Percentiles rank a stretch among this genome's conserved stretches.
Conservation (phyloP, 1,140 invertebrate genomes). For the Hesperophylax magnus region DNA sequence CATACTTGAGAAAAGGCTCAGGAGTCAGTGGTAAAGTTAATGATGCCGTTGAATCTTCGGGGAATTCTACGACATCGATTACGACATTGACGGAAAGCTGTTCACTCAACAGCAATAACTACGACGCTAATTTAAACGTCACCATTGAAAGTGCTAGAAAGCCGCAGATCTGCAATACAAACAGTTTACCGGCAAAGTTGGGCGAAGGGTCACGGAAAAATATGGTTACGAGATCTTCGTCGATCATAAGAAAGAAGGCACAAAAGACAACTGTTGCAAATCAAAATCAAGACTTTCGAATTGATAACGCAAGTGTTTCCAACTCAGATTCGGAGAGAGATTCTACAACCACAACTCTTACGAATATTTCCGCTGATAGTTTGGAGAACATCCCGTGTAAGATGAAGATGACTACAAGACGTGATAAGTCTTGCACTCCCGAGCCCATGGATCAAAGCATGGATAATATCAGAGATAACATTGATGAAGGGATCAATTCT, state of each 20-base stretch:
- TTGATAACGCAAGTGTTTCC: slow-evolving; percentile 61
- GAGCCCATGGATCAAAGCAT: slow-evolving; percentile 68
- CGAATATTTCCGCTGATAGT: slow-evolving; percentile 67
- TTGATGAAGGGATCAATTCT: slow-evolving; percentile 66
- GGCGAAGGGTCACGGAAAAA: slow-evolving; percentile 62
- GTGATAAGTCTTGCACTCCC: slow-evolving; percentile 66
- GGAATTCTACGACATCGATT: slow-evolving; percentile 64
- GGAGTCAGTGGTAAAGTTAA: slow-evolving; percentile 8
- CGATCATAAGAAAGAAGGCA: slow-evolving; percentile 65
- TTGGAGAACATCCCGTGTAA: slow-evolving; percentile 65
- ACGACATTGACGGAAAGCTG: slow-evolving; percentile 67
- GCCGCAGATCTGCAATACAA: slow-evolving; percentile 18
- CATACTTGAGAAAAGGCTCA: slow-evolving; percentile 39
- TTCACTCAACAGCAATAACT: slow-evolving; percentile 64
- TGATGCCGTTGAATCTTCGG: slow-evolving; percentile 22
- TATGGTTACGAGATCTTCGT: slow-evolving; percentile 64
- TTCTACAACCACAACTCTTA: slow-evolving; percentile 68
- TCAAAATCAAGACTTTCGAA: slow-evolving; percentile 49
- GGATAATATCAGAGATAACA: slow-evolving; percentile 63
- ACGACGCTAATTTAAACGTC: slow-evolving; percentile 60
- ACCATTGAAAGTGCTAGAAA: slow-evolving; percentile 11
- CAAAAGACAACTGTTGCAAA: slow-evolving; percentile 59
- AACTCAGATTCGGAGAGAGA: slow-evolving; percentile 62
- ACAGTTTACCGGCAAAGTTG: slow-evolving; percentile 42
- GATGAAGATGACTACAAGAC: slow-evolving; percentile 66